These are phyloP conservation scores for Microcebus lehilahytsara DNA, from an alignment of 2,113 vertebrate species.

Conservation along the genomic window DNA sequence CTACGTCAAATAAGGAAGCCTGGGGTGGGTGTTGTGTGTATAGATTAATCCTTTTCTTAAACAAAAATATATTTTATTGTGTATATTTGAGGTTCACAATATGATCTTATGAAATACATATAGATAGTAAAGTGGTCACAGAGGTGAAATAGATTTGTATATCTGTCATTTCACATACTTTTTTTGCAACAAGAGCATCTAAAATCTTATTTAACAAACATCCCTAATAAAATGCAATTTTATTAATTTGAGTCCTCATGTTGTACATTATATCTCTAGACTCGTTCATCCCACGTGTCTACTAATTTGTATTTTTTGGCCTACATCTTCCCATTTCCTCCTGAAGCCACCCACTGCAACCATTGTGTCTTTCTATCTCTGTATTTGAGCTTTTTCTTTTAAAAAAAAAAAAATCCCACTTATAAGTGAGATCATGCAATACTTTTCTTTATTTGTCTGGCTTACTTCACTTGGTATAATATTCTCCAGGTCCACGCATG, in stretches of 20 bases:
- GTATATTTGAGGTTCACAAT: not conserved
- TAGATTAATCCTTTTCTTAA: not conserved
- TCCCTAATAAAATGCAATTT: not conserved
- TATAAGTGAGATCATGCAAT: not conserved
- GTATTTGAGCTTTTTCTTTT: not conserved
- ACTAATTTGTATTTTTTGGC: not conserved
- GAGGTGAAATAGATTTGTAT: not conserved
- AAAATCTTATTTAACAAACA: not conserved
- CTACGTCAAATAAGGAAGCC: not conserved
- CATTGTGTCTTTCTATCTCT: not conserved
- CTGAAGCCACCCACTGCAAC: not conserved
- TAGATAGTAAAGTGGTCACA: not conserved
- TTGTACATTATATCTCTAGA: not conserved
- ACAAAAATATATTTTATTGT: not conserved
- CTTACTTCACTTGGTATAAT: not conserved
- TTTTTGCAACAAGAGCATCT: not conserved
- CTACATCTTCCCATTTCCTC: not conserved
- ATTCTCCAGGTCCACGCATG: not conserved
- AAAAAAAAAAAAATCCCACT: not conserved
- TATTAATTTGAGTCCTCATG: not conserved
- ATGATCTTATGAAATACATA: not conserved
- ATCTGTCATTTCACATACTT: not conserved
- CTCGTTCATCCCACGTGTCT: not conserved
- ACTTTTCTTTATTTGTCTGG: not conserved
- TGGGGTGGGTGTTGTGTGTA: rapidly evolving